Evolutionary conservation across 2,113 vertebrate species (phyloP), one percentile per base, ranked within the genome.

Genomic region (Poicephalus meyeri): DNA sequence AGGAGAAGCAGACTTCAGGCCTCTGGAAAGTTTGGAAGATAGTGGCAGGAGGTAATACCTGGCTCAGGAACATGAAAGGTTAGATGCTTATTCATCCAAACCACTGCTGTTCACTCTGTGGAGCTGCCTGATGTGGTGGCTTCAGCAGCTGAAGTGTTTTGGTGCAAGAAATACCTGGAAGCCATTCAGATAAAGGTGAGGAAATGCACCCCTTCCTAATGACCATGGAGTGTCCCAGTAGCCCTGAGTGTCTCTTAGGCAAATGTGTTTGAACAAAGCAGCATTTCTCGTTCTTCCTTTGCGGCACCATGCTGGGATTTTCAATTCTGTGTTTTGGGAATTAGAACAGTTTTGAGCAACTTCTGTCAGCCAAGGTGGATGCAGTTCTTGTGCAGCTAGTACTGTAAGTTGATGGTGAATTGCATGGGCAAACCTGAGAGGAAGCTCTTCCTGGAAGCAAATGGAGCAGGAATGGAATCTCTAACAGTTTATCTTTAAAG

Each of bases 171-270:
- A 8, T n/a, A 12, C 42, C 35, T 70, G 72, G 14, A 60, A 90
- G 29, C 16, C 8, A 14, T 44, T 61, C 1, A 2, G 0, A 10
- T 39, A 5, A 49, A 46, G 10, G 3, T 13, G 42, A 66, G 84
- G 44, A 84, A 46, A 81, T 16, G 13, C 31, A 24, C 13, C 4
- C 47, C 21, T 91, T 77, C 52, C 56, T 29, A 17, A 16, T 37
- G 35, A 26, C 7, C 3, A 0, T 7, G 12, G 41, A 47, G 28
- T 55, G 19, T 50, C 39, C 65, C 41, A 35, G 12, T 42, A 31
- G 41, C 20, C 46, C 3, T 0, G 2, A 66, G 52, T 21, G 18
- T 20, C 41, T 73, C n/a, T 23, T 20, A 15, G 46, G 37, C 29
- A 82, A 46, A 41, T 37, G 13, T 18, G 8, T 33, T 53, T 53